phyloP scores from a whole-genome alignment of 2,113 vertebrate genomes.

The Macaca nemestrina region DNA sequence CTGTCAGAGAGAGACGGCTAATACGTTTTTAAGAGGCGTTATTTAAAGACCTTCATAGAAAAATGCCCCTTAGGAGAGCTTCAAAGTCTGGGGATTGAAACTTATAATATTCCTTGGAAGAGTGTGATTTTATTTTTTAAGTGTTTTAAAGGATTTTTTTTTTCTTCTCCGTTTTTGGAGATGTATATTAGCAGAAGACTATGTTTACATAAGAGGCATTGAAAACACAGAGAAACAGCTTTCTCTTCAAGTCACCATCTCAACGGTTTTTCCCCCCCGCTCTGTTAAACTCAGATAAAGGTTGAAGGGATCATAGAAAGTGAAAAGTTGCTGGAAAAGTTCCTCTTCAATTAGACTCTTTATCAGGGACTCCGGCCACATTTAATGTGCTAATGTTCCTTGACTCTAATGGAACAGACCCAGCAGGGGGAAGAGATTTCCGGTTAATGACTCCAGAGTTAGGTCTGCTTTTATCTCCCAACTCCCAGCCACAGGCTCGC shows the following conservation, averaged over 20 bases:
- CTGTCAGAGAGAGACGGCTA: not conserved
- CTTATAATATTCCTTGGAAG: not conserved
- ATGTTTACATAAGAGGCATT: not conserved
- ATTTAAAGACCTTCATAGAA: slow-evolving; percentile 5
- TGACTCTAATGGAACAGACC: not conserved
- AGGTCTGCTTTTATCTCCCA: not conserved
- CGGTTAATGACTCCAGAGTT: slow-evolving; percentile 9
- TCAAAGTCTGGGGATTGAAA: not conserved
- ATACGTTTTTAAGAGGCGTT: not conserved
- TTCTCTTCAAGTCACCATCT: not conserved
- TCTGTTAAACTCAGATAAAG: not conserved
- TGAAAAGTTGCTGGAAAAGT: not conserved
- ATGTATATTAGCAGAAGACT: not conserved
- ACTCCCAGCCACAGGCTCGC: too few relatives aligned
- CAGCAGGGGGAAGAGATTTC: not conserved
- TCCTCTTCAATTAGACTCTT: not conserved
- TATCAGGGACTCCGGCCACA: not conserved
- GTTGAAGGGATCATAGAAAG: not conserved
- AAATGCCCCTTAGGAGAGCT: not conserved
- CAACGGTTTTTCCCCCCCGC: accelerated
- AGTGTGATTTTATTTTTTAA: slow-evolving; percentile 11
- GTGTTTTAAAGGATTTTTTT: not conserved
- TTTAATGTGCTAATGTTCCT: not conserved
- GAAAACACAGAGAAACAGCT: not conserved
- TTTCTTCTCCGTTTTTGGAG: not conserved